Percentiles rank a stretch among this genome's conserved stretches.
Conservation (phyloP, 1,140 invertebrate species). For the Euura lappo region DNA sequence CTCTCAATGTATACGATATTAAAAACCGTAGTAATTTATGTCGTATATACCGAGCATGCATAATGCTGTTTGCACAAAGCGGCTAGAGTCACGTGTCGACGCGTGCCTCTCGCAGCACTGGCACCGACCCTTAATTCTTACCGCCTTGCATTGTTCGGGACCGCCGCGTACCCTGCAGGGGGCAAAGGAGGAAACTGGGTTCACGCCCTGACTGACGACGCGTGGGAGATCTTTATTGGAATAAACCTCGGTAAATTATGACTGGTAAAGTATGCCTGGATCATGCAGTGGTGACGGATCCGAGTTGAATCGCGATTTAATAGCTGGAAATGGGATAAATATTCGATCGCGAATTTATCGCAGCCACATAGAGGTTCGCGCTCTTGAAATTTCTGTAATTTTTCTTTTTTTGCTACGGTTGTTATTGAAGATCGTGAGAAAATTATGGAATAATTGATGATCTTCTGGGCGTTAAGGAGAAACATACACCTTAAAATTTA, state of each 20-base stretch:
- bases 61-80: constrained; percentile 52
- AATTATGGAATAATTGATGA: no score
- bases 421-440: no score
- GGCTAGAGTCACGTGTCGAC: constrained; percentile 44
- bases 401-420: no score
- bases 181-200: background rate
- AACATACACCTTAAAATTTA: no score
- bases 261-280: background rate
- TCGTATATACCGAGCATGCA: constrained; percentile 46
- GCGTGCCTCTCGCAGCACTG: constrained; percentile 30
- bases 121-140: constrained; percentile 36
- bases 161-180: background rate
- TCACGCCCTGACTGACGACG: constrained; percentile 9
- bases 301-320: background rate
- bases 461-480: no score
- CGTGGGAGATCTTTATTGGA: constrained; percentile 29
- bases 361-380: background rate
- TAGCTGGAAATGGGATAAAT: background rate
- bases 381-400: no score
- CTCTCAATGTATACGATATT: constrained; percentile 40
- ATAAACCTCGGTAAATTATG: background rate
- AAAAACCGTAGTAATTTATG: constrained; percentile 52
- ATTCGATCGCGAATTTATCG: background rate
- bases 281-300: background rate
- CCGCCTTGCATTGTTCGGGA: constrained; percentile 19